Percentiles rank a stretch among this genome's conserved stretches.
These are phyloP conservation scores for Etheostoma nigrum DNA, from an alignment of 2,797 vertebrate genomes.

Conservation along the genomic window DNA sequence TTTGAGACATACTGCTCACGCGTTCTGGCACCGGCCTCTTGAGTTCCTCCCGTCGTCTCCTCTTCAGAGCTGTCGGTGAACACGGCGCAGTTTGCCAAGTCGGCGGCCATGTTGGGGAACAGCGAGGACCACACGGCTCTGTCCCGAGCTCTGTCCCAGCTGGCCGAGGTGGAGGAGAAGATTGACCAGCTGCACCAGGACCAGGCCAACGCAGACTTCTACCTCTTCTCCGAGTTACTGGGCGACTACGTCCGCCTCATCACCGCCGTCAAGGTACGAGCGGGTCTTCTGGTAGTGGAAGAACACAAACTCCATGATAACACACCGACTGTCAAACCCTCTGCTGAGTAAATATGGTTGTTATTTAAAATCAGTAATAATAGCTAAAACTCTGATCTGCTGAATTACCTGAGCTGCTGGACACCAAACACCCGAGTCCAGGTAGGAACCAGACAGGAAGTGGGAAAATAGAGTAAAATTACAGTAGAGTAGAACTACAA, in stretches of 20 bases:
- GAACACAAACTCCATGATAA: too few species aligned
- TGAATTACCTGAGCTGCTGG: conserved; percentile 12
- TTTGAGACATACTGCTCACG: not conserved
- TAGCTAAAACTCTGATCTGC: not conserved
- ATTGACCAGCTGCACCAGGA: conserved; percentile 96
- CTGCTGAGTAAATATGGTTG: too few species aligned
- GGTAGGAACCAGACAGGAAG: not conserved
- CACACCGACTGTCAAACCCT: not conserved
- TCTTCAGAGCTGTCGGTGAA: conserved; percentile 93
- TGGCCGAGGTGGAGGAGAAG: conserved; percentile 98
- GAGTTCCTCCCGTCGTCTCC: not conserved
- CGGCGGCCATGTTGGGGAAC: conserved; percentile 98
- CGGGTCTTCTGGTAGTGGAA: not conserved
- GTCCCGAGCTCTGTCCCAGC: conserved; percentile 95
- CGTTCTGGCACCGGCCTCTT: not conserved
- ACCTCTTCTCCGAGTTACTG: conserved; percentile 94
- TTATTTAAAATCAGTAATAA: not conserved
- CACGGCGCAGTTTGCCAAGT: conserved; percentile 96
- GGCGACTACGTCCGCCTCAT: conserved; percentile 97
- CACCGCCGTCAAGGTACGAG: conserved; percentile 91
- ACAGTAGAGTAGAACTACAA: not conserved
- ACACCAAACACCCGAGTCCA: conserved; percentile 5
- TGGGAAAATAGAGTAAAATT: not conserved
- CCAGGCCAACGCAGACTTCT: conserved; percentile 95
- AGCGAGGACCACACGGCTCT: conserved; percentile 98